A percentile compares a stretch with the other conserved stretches of the same genome.
Evolutionary conservation across 2,113 vertebrate genomes (phyloP).

Genomic region (Suncus etruscus): DNA sequence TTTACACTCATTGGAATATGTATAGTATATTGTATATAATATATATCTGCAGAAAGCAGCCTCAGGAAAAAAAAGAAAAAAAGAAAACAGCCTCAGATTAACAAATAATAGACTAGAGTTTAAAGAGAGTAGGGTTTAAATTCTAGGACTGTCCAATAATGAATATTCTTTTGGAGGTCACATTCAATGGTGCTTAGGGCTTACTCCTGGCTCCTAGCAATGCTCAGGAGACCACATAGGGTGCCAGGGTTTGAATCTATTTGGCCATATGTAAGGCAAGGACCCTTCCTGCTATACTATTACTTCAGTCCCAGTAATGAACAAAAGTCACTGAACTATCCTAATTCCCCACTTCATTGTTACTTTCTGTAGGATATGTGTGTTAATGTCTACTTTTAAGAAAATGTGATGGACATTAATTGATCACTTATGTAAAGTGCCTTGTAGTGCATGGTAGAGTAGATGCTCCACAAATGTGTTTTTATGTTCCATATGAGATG

Average conservation of each 20-base stretch:
- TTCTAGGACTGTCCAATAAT: too few species aligned
- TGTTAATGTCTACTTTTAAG: neutral
- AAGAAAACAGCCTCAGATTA: neutral
- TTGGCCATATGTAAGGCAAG: too few species aligned
- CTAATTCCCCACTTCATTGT: neutral
- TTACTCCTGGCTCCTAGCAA: too few species aligned
- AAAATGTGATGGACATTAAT: constrained; percentile 36
- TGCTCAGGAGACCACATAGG: too few species aligned
- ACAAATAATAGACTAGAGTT: neutral
- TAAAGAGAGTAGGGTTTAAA: neutral
- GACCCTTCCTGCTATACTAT: too few species aligned
- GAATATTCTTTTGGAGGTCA: too few species aligned
- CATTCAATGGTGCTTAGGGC: too few species aligned
- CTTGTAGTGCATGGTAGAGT: neutral
- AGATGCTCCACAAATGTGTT: neutral
- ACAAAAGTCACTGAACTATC: neutral
- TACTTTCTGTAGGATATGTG: neutral
- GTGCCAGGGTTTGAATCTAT: too few species aligned
- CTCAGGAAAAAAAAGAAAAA: too few species aligned
- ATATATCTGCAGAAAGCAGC: too few species aligned
- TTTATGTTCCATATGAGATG: neutral
- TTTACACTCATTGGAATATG: neutral
- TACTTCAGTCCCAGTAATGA: too few species aligned
- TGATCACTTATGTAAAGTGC: neutral
- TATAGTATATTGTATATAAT: too few species aligned